phyloP scores from a whole-genome alignment of 2,888 invertebrate genomes.

The Eristalinus sepulchralis region DNA sequence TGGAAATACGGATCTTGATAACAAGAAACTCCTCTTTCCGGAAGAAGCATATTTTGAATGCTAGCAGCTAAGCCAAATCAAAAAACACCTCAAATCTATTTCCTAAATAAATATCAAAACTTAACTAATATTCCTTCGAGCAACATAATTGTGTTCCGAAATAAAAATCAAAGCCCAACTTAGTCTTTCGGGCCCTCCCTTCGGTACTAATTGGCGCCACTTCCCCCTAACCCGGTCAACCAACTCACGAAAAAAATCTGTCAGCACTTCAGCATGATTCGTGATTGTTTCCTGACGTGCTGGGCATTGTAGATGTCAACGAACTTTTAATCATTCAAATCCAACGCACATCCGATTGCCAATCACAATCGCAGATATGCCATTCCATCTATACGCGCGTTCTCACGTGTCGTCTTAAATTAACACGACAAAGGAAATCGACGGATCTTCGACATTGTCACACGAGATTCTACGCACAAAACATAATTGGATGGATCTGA shows the following conservation, averaged over 20 bases:
- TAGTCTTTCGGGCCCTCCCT: background rate
- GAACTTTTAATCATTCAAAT: background rate
- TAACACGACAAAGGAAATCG: background rate
- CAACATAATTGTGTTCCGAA: too few species aligned
- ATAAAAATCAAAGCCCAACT: background rate
- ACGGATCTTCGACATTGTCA: background rate
- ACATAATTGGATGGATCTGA: background rate
- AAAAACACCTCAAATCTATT: too few species aligned
- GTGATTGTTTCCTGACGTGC: background rate
- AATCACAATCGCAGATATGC: background rate
- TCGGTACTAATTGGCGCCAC: background rate
- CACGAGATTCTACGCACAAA: background rate
- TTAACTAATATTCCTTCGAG: too few species aligned
- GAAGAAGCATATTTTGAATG: too few species aligned
- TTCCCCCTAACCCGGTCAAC: background rate
- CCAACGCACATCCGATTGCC: background rate
- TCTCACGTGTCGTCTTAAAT: background rate
- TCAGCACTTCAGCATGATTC: background rate
- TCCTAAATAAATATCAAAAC: too few species aligned
- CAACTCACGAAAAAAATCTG: background rate
- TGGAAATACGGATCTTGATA: too few species aligned
- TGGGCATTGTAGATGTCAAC: background rate
- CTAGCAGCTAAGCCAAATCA: too few species aligned
- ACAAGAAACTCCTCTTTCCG: too few species aligned
- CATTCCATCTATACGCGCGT: background rate